Conservation (phyloP, 2,888 invertebrate genomes). For the Ferdinandea cuprea region DNA sequence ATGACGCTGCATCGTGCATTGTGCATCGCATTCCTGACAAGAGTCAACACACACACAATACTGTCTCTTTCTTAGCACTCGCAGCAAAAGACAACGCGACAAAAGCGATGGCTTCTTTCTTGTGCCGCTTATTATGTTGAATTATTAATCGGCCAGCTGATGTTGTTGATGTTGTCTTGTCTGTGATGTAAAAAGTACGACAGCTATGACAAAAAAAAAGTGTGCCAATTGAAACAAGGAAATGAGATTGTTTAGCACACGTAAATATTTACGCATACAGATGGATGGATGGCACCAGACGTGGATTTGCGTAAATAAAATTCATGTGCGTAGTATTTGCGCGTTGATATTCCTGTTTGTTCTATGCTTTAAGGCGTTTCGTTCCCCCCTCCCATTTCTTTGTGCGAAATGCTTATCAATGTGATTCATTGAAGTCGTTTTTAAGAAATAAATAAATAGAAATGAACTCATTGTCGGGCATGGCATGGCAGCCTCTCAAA, state of each 20-base stretch:
- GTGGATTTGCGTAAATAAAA: too few relatives aligned
- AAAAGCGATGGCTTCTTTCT: neutral
- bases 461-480: too few relatives aligned
- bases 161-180: neutral
- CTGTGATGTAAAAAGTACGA: neutral
- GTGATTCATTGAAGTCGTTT: too few relatives aligned
- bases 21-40: neutral
- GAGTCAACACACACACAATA: too few relatives aligned
- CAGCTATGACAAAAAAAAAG: too few relatives aligned
- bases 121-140: neutral
- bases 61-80: neutral
- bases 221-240: slow-evolving; percentile 29
- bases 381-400: too few relatives aligned
- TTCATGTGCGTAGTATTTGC: too few relatives aligned
- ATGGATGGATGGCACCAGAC: neutral
- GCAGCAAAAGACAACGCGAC: neutral
- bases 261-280: slow-evolving; percentile 12
- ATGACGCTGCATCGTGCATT: neutral
- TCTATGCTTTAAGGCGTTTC: too few relatives aligned
- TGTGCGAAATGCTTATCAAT: too few relatives aligned
- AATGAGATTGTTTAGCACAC: slow-evolving; percentile 20
- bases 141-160: slow-evolving; percentile 3
- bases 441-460: too few relatives aligned
- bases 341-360: too few relatives aligned
- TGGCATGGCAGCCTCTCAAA: too few relatives aligned